A percentile compares a stretch with the other conserved stretches of the same genome.
These are phyloP conservation scores for Littorina saxatilis DNA, from an alignment of 1,140 invertebrate species.

Conservation along the genomic window DNA sequence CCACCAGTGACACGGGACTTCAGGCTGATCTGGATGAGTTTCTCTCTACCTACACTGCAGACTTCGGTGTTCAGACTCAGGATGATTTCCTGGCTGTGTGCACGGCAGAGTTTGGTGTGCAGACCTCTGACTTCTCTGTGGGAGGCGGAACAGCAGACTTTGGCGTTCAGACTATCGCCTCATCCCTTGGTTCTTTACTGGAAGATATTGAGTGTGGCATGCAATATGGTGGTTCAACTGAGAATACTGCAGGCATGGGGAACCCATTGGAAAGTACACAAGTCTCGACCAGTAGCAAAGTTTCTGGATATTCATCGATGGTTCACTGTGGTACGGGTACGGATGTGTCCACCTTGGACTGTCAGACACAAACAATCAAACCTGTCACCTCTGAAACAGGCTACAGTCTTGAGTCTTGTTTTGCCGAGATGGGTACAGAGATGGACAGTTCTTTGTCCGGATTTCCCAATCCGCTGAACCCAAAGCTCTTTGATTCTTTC, in stretches of 20 bases:
- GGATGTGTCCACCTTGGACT: not conserved
- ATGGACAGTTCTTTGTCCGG: not conserved
- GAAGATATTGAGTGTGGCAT: not conserved
- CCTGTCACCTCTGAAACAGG: not conserved
- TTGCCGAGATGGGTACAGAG: not conserved
- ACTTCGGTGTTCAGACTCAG: slow-evolving; percentile 25
- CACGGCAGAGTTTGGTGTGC: slow-evolving; percentile 29
- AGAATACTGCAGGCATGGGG: no score
- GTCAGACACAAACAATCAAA: not conserved
- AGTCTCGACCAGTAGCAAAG: not conserved
- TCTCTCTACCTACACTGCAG: not conserved
- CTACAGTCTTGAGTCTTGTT: not conserved
- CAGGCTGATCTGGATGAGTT: slow-evolving; percentile 1
- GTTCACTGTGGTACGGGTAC: slow-evolving; percentile 14
- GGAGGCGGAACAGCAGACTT: slow-evolving; percentile 17
- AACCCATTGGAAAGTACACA: no score
- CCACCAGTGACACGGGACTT: slow-evolving; percentile 5
- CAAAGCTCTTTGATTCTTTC: not conserved
- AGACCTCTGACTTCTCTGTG: not conserved
- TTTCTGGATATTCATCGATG: not conserved
- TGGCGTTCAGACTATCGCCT: slow-evolving; percentile 15
- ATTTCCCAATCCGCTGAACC: not conserved
- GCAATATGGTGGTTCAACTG: not conserved
- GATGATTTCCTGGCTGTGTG: slow-evolving; percentile 10
- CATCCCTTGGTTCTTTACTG: slow-evolving; percentile 8